These are phyloP conservation scores for Trichomalopsis sarcophagae DNA, from an alignment of 1,140 invertebrate species.

Conservation along the genomic window DNA sequence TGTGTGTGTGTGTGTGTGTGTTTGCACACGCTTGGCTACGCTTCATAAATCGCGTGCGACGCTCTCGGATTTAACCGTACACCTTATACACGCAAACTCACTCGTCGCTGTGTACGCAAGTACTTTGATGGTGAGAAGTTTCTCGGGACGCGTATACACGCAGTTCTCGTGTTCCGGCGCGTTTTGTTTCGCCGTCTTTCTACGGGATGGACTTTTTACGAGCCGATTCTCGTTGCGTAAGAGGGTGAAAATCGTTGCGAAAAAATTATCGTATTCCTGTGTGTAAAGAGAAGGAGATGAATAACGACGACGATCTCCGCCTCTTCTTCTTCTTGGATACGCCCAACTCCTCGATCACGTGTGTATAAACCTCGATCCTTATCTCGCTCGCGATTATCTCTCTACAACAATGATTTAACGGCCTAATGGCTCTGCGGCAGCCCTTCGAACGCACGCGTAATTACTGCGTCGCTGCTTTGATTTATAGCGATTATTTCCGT, in stretches of 20 bases:
- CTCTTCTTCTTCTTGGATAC: background rate
- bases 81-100: no score
- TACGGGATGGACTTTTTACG: background rate
- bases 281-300: background rate
- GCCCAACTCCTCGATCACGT: background rate
- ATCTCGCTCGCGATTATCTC: constrained; percentile 13
- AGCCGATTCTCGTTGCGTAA: background rate
- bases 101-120: background rate
- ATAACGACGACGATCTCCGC: background rate
- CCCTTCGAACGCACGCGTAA: no score
- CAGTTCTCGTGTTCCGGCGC: background rate
- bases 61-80: background rate
- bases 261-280: no score
- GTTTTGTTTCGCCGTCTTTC: background rate
- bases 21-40: background rate
- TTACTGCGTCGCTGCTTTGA: no score
- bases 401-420: constrained; percentile 14
- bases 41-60: constrained; percentile 27
- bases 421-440: background rate
- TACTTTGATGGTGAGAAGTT: background rate
- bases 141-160: background rate
- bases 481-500: no score
- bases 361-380: background rate
- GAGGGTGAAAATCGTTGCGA: background rate
- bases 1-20: background rate